Base-by-base conservation (phyloP, 1,140 invertebrate species). In the Dreissena rostriformis region DNA sequence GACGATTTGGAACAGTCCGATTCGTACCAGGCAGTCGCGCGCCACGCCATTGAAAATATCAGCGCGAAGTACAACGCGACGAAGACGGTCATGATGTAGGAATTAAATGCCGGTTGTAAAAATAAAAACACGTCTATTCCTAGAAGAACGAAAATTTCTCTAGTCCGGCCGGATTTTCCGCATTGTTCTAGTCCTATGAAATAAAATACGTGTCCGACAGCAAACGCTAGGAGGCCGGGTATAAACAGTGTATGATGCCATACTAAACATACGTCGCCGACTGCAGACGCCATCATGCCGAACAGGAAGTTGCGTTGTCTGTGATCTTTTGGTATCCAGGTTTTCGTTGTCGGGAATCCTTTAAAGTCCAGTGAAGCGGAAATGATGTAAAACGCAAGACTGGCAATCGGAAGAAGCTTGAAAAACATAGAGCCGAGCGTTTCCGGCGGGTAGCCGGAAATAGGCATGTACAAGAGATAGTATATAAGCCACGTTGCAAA, bases 211-310 rank as follows among this genome's bases (percentile, higher is more conserved):
- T 88, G 87, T n/a, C 85, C 87, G 15, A 88, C 7, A 11, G 75
- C 81, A 55, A 88, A 88, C 52, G 75, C 61, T 24, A 87, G 61
- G 49, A 88, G 72, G 15, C 87, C 87, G 0, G 80, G 87, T 24
- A 88, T 70, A 78, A 88, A 88, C 19, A 87, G 78, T 11, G 66
- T 28, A 55, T 84, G 39, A 19, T 81, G 22, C 87, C 87, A 88
- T 24, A 88, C 80, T 29, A 88, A 49, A 57, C 80, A 84, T 22
- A 74, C 71, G 73, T 88, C 87, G 5, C 87, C 87, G 6, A 87
- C 10, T 53, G 65, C 72, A 12, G 87, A 88, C 14, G 85, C 51
- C 8, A 87, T 39, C 22, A 88, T 71, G 5, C 86, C 87, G 4
- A 85, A 57, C 29, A 66, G 61, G 61, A 84, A 66, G 17, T 75